Conservation (phyloP, 2,888 invertebrate genomes). For the Nephrotoma guestfalica region DNA sequence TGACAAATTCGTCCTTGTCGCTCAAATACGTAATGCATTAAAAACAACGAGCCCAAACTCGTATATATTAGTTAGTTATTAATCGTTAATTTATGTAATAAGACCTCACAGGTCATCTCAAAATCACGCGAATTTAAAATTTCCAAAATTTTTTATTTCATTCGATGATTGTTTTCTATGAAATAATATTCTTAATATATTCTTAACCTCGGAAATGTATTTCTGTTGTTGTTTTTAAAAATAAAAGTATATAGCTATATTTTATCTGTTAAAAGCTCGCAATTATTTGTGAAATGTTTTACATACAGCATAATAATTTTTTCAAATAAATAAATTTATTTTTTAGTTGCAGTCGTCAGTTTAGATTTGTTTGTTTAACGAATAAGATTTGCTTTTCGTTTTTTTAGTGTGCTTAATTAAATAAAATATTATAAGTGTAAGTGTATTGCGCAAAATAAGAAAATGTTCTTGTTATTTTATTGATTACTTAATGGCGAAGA, state of each 20-base stretch:
- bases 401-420: neutral
- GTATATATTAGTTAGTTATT: neutral
- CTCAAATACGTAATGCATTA: neutral
- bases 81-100: neutral
- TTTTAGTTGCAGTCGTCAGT: neutral
- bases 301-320: neutral
- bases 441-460: neutral
- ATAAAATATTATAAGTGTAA: neutral
- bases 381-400: neutral
- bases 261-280: neutral
- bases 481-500: neutral
- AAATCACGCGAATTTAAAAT: neutral
- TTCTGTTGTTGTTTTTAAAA: neutral
- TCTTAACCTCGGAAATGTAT: neutral
- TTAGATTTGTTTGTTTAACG: slow-evolving; percentile 1
- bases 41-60: neutral
- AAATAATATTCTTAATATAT: neutral
- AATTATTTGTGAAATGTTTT: neutral
- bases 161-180: neutral
- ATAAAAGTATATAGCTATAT: neutral
- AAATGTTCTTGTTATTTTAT: neutral
- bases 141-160: neutral
- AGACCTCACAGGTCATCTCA: neutral
- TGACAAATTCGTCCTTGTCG: neutral
- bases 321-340: neutral